phyloP scores from a whole-genome alignment of 37 sponge, comb jelly and placozoan species.

The Haliclona indistincta region DNA sequence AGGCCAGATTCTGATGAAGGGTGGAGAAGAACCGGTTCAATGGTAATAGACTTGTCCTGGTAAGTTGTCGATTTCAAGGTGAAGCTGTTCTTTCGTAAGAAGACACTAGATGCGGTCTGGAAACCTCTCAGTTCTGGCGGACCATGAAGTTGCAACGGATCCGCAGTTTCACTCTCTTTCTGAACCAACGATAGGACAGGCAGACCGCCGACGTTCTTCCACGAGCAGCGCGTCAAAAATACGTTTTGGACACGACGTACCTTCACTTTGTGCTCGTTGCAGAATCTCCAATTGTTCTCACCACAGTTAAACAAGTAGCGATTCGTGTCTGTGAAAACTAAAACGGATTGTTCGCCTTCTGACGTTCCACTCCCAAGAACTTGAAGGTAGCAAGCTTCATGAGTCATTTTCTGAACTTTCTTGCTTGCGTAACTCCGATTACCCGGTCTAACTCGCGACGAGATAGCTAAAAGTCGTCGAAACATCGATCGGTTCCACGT shows the following conservation, averaged over 20 bases:
- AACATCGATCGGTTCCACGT: too few relatives aligned
- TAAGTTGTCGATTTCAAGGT: neutral
- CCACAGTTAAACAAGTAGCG: slow-evolving; percentile 87
- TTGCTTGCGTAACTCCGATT: too few relatives aligned
- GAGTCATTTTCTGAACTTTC: too few relatives aligned
- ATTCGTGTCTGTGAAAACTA: slow-evolving; percentile 45
- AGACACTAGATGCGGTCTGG: neutral
- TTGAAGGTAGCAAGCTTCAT: slow-evolving; percentile 9
- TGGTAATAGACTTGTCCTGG: neutral
- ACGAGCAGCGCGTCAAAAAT: slow-evolving; percentile 56
- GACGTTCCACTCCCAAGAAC: slow-evolving; percentile 70
- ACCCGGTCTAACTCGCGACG: too few relatives aligned
- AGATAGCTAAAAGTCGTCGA: too few relatives aligned
- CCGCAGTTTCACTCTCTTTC: neutral
- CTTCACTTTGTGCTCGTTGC: slow-evolving; percentile 31
- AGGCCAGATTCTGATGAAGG: too few relatives aligned
- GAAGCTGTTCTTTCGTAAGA: neutral
- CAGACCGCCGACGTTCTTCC: slow-evolving; percentile 59
- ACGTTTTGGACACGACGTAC: slow-evolving; percentile 11
- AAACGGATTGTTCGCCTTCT: slow-evolving; percentile 59
- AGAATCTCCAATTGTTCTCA: slow-evolving; percentile 40
- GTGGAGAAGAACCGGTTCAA: too few relatives aligned
- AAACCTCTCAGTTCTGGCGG: neutral
- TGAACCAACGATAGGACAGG: slow-evolving; percentile 18
- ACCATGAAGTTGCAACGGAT: slow-evolving; percentile 1